Evolutionary conservation across 2,888 invertebrate genomes (phyloP).

Genomic region (Lumbricus terrestris): DNA sequence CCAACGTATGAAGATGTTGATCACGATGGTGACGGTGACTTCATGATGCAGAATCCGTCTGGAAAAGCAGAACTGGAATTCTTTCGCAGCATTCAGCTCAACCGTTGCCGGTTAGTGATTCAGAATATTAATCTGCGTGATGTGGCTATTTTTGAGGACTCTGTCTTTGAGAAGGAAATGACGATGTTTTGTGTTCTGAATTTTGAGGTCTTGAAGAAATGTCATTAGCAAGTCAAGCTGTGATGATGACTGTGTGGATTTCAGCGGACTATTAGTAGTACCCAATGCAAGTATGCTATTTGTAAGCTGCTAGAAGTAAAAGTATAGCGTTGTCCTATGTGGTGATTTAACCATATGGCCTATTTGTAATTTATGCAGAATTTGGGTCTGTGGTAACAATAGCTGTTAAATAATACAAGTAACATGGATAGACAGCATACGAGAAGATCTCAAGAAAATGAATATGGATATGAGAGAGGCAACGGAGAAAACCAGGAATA

Average conservation of each 20-base stretch:
- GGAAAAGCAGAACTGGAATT: conserved; percentile 41
- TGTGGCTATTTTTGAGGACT: neutral
- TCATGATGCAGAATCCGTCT: conserved; percentile 21
- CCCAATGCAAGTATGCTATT: neutral
- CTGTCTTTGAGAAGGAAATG: neutral
- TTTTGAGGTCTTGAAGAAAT: neutral
- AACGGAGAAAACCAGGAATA: too few relatives aligned
- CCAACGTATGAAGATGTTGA: conserved; percentile 53
- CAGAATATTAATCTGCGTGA: neutral
- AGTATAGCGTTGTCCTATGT: neutral
- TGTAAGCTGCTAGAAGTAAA: neutral
- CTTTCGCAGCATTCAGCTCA: conserved; percentile 42
- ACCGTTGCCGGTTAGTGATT: conserved; percentile 49
- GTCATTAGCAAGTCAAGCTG: neutral
- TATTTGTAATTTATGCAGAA: neutral
- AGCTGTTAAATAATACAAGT: neutral
- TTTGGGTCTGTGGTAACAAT: neutral
- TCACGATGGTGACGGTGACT: conserved; percentile 47
- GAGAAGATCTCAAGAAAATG: too few relatives aligned
- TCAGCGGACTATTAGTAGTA: neutral
- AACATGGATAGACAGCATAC: too few relatives aligned
- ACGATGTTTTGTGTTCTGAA: neutral
- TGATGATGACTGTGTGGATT: neutral
- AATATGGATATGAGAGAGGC: too few relatives aligned
- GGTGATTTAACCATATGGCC: neutral